Base-by-base conservation (phyloP, 1,140 invertebrate species). In the Thaumatotibia leucotreta region DNA sequence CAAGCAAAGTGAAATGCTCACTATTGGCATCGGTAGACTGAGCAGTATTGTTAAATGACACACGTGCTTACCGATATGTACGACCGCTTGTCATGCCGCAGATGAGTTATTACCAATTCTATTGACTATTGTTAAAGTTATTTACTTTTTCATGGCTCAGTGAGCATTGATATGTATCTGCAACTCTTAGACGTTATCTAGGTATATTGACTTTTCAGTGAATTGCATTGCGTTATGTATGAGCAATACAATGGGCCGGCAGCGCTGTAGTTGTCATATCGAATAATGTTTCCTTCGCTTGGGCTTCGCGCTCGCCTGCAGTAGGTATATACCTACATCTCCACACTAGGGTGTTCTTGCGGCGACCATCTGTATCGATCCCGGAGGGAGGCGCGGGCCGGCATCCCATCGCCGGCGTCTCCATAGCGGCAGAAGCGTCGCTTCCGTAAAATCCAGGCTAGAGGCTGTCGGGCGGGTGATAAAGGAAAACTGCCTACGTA, bases 331-430 rank as follows among this genome's bases (percentile, higher is more conserved):
- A 32, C 32, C 61, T 62, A 75, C 69, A 74, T 74, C 67, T 75
- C 72, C 67, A 70, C 63, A 74, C 65, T 71, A 77, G 73, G 80
- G 79, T 76, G 78, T 87, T 86, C 79, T 83, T 80, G 79, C 76
- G 79, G 77, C 80, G 67, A 87, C 83, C 87, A 89, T 86, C 83
- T 77, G 83, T 89, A 89, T 89, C 80, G 87, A 89, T 89, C 87
- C 72, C 77, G 76, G 79, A 78, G 83, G 83, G 82, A 82, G 83
- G 83, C 74, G 83, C 84, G 84, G 84, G 84, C 81, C 80, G 83
- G 66, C 80, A 82, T 81, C 79, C 83, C 83, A 76, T 81, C 80
- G 80, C 75, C 73, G 77, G 74, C 79, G 80, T 77, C 76, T 80
- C 75, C 73, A 66, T 69, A 58, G 70, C 66, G 76, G 73, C 75